A percentile compares a stretch with the other conserved stretches of the same genome.
These are phyloP conservation scores for Andrena marginata DNA, from an alignment of 2,888 invertebrate species.

Conservation along the genomic window DNA sequence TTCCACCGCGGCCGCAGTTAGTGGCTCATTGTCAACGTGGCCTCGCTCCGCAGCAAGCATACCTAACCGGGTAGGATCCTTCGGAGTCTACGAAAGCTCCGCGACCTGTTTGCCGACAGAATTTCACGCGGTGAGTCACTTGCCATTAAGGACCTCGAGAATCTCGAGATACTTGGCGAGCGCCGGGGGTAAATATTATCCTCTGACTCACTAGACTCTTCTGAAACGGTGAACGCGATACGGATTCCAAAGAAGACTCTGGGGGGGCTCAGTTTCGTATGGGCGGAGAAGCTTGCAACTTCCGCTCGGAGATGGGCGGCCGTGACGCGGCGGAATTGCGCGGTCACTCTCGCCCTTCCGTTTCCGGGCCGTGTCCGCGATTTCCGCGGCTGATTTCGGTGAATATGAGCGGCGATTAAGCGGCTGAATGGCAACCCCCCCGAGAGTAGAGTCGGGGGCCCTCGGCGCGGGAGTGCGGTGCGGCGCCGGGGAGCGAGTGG, in stretches of 20 bases:
- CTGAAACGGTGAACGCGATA: neutral
- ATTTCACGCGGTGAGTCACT: neutral
- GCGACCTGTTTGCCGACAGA: neutral
- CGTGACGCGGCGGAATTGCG: neutral
- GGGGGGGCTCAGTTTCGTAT: no score
- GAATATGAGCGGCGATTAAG: conserved; percentile 50
- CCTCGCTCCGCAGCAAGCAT: conserved; percentile 41
- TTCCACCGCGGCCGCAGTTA: conserved; percentile 40
- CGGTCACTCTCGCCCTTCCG: conserved; percentile 47
- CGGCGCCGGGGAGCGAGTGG: conserved; percentile 12
- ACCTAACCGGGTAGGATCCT: conserved; percentile 29
- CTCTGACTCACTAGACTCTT: neutral
- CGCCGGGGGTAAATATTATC: neutral
- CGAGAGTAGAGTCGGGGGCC: conserved; percentile 7
- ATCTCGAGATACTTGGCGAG: no score
- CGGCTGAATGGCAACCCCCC: conserved; percentile 46
- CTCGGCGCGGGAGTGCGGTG: no score
- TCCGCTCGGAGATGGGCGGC: neutral
- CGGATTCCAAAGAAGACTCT: neutral
- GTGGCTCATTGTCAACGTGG: neutral
- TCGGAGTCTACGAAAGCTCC: neutral
- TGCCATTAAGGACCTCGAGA: neutral
- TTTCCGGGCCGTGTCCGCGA: conserved; percentile 44
- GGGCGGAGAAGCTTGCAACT: neutral
- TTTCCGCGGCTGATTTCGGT: conserved; percentile 36